Conservation (phyloP, 1,140 invertebrate genomes). For the Helicoverpa armigera region DNA sequence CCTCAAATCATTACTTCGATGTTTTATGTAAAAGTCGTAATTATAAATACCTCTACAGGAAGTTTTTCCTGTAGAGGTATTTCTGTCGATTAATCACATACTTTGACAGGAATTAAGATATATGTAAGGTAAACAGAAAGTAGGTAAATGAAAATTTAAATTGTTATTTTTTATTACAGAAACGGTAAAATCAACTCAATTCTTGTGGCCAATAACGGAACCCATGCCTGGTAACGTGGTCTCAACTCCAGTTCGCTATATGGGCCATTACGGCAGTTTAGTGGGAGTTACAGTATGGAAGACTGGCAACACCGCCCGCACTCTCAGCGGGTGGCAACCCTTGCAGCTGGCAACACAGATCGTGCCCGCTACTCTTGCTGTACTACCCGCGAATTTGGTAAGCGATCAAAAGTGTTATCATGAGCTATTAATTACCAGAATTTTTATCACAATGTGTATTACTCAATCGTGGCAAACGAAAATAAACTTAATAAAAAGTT, state of each 20-base stretch:
- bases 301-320: constrained; percentile 85
- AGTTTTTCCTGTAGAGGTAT: too few relatives aligned
- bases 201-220: constrained; percentile 87
- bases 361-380: constrained; percentile 93
- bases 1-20: too few relatives aligned
- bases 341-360: constrained; percentile 94
- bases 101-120: too few relatives aligned
- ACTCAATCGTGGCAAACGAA: too few relatives aligned
- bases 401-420: constrained; percentile 43
- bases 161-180: constrained; percentile 86
- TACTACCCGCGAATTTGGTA: constrained; percentile 81
- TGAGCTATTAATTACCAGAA: background rate
- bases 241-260: constrained; percentile 88
- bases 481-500: too few relatives aligned
- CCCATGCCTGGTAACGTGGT: constrained; percentile 79
- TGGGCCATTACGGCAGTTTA: constrained; percentile 90
- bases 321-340: constrained; percentile 92
- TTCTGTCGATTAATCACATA: too few relatives aligned
- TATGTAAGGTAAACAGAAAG: too few relatives aligned
- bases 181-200: constrained; percentile 90
- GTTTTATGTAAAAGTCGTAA: too few relatives aligned
- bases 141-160: background rate
- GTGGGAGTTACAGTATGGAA: constrained; percentile 90
- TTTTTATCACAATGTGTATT: too few relatives aligned
- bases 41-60: too few relatives aligned